These are phyloP conservation scores for Cynaeus angustus DNA, from an alignment of 2,888 invertebrate species.

Conservation along the genomic window DNA sequence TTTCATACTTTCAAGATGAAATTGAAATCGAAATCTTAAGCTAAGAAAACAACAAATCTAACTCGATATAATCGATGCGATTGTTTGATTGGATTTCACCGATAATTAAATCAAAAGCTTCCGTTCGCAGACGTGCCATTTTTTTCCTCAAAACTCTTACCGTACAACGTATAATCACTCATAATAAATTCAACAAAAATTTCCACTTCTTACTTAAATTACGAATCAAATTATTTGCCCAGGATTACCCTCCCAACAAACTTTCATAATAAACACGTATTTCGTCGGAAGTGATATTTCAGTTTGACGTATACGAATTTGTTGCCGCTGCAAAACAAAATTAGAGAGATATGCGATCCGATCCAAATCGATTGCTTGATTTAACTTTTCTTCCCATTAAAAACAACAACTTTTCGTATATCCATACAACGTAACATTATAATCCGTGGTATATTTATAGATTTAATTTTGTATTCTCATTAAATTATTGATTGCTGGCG, in stretches of 20 bases:
- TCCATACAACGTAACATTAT: not conserved
- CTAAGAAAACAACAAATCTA: conserved; percentile 31
- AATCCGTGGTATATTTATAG: not conserved
- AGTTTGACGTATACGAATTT: conserved; percentile 13
- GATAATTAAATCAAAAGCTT: conserved; percentile 28
- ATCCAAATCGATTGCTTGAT: conserved; percentile 1
- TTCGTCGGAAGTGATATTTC: conserved; percentile 23
- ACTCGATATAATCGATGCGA: conserved; percentile 7
- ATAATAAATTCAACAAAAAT: conserved; percentile 10
- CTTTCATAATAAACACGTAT: conserved; percentile 20
- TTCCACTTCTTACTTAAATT: conserved; percentile 7
- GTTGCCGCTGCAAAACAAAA: conserved; percentile 11
- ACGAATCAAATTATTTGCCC: conserved; percentile 5
- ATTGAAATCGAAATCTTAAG: conserved; percentile 26
- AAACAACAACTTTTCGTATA: not conserved
- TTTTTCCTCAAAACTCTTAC: conserved; percentile 2
- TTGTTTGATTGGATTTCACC: conserved; percentile 14
- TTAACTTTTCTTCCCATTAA: not conserved
- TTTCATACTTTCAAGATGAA: conserved; percentile 21
- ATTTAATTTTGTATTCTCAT: not conserved
- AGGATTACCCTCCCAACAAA: conserved; percentile 1
- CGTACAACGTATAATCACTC: conserved; percentile 5
- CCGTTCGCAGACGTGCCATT: not conserved
- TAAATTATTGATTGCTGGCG: not conserved
- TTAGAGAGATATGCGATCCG: conserved; percentile 9